Evolutionary conservation across 2,113 vertebrate species (phyloP), one percentile per base, ranked within the genome.

Genomic region (Chelonoidis abingdonii): DNA sequence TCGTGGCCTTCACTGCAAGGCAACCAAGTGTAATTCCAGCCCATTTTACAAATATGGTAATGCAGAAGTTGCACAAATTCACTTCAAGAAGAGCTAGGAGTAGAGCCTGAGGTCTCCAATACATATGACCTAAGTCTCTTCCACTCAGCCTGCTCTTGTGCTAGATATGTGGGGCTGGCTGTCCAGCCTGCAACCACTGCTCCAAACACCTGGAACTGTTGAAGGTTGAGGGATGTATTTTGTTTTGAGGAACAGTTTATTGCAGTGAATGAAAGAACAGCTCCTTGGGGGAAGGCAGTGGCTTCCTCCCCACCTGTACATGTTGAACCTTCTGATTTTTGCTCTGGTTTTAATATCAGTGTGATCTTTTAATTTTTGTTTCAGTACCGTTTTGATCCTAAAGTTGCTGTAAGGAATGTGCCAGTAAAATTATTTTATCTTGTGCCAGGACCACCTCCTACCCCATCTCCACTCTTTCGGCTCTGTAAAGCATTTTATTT

Each of bases 381-480:
- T 95, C 53, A 86, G 52, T 87, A 56, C 79, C 89, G 59, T 49
- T 87, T 89, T 93, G 59, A 95, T 97, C 93, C 93, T 89, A 84
- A 95, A 89, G 27, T 29, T 92, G 57, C 92, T 96, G 90, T 94
- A 88, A 95, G 96, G 89, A 97, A 90, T 54, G 1, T 96, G 89
- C 94, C 90, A 97, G 80, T 95, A 86, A 78, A 95, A 95, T 91
- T 89, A 83, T 95, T 97, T 97, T 57, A 96, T 98, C 83, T 90
- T 75, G 14, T 95, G 95, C 89, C 22, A 97, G 5, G 2, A 7
- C 93, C 83, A 95, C 92, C 97, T 56, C 90, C 50, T 94, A 79
- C 84, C 47, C 79, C 76, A 80, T 10, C 52, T 90, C 62, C 38
- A 29, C 59, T 93, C 35, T 47, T 91, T 91, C 1, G 1, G 6